These are phyloP conservation scores for Mactromeris polynyma DNA, from an alignment of 2,888 invertebrate species.

Conservation along the genomic window DNA sequence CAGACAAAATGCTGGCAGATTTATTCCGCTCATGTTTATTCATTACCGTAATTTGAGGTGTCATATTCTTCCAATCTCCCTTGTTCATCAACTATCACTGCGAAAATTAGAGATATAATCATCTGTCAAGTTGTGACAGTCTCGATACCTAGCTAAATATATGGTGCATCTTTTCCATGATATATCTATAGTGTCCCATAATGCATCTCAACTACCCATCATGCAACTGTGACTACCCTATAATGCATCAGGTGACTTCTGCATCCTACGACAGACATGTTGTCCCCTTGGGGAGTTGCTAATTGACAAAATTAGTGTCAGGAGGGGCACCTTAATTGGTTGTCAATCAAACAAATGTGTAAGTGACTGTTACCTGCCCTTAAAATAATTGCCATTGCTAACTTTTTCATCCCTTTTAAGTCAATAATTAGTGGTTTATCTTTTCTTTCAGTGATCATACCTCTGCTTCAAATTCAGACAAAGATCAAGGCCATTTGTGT, in stretches of 20 bases:
- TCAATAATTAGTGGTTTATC: neutral
- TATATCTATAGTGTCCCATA: conserved; percentile 13
- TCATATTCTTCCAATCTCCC: conserved; percentile 13
- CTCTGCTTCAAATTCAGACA: neutral
- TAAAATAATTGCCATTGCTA: conserved; percentile 47
- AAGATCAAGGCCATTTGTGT: neutral
- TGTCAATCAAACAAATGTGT: conserved; percentile 44
- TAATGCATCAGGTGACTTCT: conserved; percentile 18
- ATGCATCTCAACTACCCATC: conserved; percentile 12
- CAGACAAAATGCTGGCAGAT: conserved; percentile 47
- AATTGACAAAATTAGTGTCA: conserved; percentile 61
- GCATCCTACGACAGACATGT: conserved; percentile 18
- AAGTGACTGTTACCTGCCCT: conserved; percentile 43
- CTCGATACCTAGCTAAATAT: conserved; percentile 27
- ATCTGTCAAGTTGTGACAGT: conserved; percentile 34
- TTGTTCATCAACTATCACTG: conserved; percentile 27
- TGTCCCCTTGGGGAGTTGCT: conserved; percentile 55
- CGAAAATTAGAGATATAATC: conserved; percentile 40
- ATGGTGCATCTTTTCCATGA: conserved; percentile 20
- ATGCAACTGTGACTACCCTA: conserved; percentile 13
- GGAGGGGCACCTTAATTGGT: conserved; percentile 45
- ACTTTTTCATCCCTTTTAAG: neutral
- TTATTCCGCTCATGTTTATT: conserved; percentile 47
- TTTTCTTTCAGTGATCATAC: neutral
- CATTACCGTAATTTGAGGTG: conserved; percentile 33